Conservation (phyloP, 2,113 vertebrate genomes). For the Cinclus mexicanus region DNA sequence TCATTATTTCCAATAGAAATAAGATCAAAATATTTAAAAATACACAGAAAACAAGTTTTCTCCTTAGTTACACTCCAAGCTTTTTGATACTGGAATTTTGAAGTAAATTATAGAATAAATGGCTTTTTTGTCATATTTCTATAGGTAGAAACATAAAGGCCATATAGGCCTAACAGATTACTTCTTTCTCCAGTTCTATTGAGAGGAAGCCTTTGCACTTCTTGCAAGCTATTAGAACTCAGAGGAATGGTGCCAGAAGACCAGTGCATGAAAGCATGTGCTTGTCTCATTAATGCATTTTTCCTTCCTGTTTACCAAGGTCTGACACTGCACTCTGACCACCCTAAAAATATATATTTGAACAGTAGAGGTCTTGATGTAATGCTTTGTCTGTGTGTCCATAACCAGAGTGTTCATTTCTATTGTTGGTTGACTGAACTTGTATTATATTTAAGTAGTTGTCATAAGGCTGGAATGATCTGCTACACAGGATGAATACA, state of each 20-base stretch:
- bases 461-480: not conserved
- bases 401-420: not conserved
- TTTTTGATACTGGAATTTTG: not conserved
- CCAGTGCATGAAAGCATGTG: not conserved
- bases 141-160: not conserved
- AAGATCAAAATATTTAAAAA: not conserved
- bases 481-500: not conserved
- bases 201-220: not conserved
- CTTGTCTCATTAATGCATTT: not conserved
- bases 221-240: not conserved
- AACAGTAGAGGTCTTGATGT: not conserved
- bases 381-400: rapidly evolving
- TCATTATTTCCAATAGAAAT: not conserved
- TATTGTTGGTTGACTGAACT: not conserved
- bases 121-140: not conserved
- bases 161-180: not conserved
- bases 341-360: not conserved
- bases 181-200: not conserved
- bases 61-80: not conserved
- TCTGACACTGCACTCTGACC: not conserved
- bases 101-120: not conserved
- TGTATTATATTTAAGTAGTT: not conserved
- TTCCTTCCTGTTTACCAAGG: not conserved
- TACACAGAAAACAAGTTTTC: not conserved
- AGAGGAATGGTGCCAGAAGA: not conserved